phyloP scores from a whole-genome alignment of 2,797 vertebrate genomes.

The Silurus lanzhouensis region DNA sequence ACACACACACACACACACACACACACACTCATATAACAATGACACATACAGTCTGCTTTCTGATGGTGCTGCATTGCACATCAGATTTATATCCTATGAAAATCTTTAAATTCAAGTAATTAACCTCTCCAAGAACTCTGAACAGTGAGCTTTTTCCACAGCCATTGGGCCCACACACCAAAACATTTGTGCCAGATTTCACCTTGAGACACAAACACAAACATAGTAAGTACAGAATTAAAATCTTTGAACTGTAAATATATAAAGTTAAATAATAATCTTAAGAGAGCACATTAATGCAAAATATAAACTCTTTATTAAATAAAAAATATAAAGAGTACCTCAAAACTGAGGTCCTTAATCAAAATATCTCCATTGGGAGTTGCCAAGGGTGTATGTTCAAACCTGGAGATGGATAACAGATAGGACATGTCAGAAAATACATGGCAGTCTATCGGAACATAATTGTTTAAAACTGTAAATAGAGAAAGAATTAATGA shows the following conservation, averaged over 20 bases:
- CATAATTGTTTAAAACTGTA: background rate
- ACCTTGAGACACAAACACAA: conserved; percentile 73
- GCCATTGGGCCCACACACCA: conserved; percentile 97
- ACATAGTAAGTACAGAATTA: background rate
- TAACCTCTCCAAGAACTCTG: conserved; percentile 92
- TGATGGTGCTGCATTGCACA: background rate
- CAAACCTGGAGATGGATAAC: conserved; percentile 80
- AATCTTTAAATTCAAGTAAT: conserved; percentile 45
- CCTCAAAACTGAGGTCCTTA: conserved; percentile 90
- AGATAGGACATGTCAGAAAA: background rate
- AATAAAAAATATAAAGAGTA: conserved; percentile 59
- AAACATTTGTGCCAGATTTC: conserved; percentile 90
- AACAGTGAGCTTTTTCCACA: conserved; percentile 98
- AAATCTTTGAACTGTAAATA: background rate
- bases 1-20: background rate
- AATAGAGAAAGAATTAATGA: background rate
- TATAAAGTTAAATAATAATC: background rate
- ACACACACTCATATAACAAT: background rate
- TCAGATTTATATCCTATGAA: background rate
- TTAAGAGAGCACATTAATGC: background rate
- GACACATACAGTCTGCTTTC: background rate
- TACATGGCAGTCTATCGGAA: background rate
- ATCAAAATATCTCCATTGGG: conserved; percentile 97
- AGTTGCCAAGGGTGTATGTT: conserved; percentile 90
- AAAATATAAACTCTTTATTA: background rate